phyloP scores from a whole-genome alignment of 2,113 vertebrate genomes.

The Orthonyx spaldingii region DNA sequence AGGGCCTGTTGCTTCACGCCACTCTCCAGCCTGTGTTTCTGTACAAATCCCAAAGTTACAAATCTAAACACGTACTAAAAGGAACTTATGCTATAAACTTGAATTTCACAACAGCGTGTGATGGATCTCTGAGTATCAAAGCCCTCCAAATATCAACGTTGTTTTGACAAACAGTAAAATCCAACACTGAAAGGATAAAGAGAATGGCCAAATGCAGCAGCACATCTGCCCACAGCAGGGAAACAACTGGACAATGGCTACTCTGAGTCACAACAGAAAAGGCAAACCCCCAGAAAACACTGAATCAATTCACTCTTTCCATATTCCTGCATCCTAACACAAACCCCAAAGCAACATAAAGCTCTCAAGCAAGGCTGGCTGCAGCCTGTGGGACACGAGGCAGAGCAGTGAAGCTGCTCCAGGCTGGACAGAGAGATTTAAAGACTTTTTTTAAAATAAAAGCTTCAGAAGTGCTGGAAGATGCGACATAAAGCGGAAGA shows the following conservation, averaged over 20 bases:
- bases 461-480: background rate
- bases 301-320: background rate
- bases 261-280: background rate
- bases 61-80: background rate
- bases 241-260: background rate
- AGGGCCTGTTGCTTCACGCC: background rate
- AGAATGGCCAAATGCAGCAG: background rate
- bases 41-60: background rate
- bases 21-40: background rate
- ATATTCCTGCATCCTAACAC: background rate
- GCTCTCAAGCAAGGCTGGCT: background rate
- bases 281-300: background rate
- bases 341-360: background rate
- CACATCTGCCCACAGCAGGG: background rate
- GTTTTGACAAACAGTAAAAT: background rate
- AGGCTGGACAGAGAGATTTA: background rate
- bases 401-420: background rate
- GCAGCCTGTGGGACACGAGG: background rate
- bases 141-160: background rate
- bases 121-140: background rate
- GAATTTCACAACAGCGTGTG: background rate
- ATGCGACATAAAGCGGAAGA: background rate
- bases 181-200: rapidly evolving
- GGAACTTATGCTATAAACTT: background rate
- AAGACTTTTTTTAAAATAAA: background rate